Base-by-base conservation (phyloP, 2,113 vertebrate genomes). In the Orthonyx spaldingii region DNA sequence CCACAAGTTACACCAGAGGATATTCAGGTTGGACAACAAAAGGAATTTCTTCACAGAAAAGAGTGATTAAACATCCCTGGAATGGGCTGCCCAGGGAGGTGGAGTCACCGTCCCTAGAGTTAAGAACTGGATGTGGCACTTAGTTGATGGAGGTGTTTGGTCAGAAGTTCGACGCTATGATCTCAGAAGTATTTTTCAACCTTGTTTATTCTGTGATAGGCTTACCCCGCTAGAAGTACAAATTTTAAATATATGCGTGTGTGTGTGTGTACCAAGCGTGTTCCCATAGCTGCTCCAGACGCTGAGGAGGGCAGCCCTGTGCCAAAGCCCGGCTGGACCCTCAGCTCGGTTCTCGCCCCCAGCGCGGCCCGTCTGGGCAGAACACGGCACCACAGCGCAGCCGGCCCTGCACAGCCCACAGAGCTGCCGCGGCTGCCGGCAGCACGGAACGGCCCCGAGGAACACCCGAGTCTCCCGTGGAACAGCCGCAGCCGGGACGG, bases 341-440 rank as follows among this genome's bases (percentile, higher is more conserved):
- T n/a, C 72, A 15, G 52, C 66, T 28, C 33, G 6, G 8, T 3
- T 28, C 41, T 16, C 2, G 0, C 23, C 35, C 11, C 10, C 12
- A 6, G 32, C 1, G 8, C 6, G 2, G 66, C 57, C 33, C 2
- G 9, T 11, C 22, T 0, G 33, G n/a, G 26, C 41, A 22, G 2
- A 37, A 16, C 4, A 22, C 2, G 1, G 41, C 24, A 3, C n/a
- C 6, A 2, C 9, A 4, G 20, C 16, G 30, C 7, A 4, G 44
- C 7, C 3, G 5, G 9, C 18, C 16, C 49, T 1, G 17, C 12
- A 22, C 14, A 5, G 7, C 37, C 16, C 14, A 6, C 11, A 13
- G 59, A 16, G 17, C 17, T 28, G 23, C 1, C 4, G 6, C 0
- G 22, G 5, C 17, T 5, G 11, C 7, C 0, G 4, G 33, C n/a